Evolutionary conservation across 2,797 vertebrate species (phyloP).

Genomic region (Holocentrus rufus): DNA sequence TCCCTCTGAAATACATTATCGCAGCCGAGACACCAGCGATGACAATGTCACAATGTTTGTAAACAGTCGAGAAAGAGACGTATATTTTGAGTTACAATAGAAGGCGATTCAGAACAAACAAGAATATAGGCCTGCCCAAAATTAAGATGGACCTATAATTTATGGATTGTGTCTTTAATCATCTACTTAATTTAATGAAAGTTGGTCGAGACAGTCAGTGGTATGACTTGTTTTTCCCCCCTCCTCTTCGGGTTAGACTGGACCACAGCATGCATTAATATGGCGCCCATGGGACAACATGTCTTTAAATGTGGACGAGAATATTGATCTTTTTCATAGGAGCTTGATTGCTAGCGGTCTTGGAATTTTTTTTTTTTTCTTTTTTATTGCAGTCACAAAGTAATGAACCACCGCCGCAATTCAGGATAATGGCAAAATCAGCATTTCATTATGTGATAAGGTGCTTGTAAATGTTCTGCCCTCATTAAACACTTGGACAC

Average conservation of each 20-base stretch:
- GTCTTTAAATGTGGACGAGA: slow-evolving; percentile 30
- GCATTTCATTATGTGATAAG: slow-evolving; percentile 21
- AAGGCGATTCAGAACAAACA: not conserved
- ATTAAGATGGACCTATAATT: not conserved
- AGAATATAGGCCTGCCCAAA: not conserved
- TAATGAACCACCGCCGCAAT: slow-evolving; percentile 26
- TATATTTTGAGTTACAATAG: not conserved
- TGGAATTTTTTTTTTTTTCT: slow-evolving; percentile 8
- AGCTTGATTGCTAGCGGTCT: slow-evolving; percentile 15
- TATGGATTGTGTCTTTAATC: slow-evolving; percentile 5
- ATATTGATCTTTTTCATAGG: slow-evolving; percentile 57
- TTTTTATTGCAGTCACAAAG: slow-evolving; percentile 32
- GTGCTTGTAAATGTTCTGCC: slow-evolving; percentile 15
- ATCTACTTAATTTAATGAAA: not conserved
- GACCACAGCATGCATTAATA: slow-evolving; percentile 43
- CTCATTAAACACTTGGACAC: slow-evolving; percentile 25
- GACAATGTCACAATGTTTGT: not conserved
- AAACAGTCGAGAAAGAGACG: not conserved
- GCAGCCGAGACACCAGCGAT: not conserved
- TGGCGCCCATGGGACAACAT: slow-evolving; percentile 6
- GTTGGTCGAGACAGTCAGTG: not conserved
- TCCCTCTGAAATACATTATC: not conserved
- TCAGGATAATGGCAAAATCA: slow-evolving; percentile 38
- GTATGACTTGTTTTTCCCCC: not conserved
- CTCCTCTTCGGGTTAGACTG: slow-evolving; percentile 1